A percentile compares a stretch with the other conserved stretches of the same genome.
phyloP scores from a whole-genome alignment of 2,113 vertebrate species.

The Apteryx owenii region DNA sequence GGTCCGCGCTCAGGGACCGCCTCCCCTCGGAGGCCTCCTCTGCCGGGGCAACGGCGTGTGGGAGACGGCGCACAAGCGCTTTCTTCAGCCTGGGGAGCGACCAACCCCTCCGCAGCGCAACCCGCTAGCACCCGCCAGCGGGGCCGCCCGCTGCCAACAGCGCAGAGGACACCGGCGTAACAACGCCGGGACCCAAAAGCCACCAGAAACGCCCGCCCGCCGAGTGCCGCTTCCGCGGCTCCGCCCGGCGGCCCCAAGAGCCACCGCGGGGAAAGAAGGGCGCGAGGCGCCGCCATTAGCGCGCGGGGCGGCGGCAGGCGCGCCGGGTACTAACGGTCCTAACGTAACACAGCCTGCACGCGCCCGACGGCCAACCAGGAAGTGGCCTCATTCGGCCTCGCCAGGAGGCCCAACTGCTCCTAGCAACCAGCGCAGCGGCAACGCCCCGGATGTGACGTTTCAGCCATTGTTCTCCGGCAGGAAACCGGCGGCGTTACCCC shows the following conservation, averaged over 20 bases:
- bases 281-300: not conserved
- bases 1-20: not conserved
- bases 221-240: not conserved
- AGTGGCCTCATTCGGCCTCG: not conserved
- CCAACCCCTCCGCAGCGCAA: not conserved
- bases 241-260: not conserved
- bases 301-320: no score
- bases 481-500: not conserved
- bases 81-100: no score
- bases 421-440: not conserved
- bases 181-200: no score
- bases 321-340: not conserved
- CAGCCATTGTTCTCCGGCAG: slow-evolving; percentile 50
- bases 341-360: not conserved
- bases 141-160: not conserved
- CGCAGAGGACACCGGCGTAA: no score
- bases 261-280: not conserved
- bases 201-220: no score
- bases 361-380: not conserved
- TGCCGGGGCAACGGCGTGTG: no score
- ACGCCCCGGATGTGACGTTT: slow-evolving; percentile 22
- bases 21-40: not conserved
- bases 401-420: not conserved
- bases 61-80: no score
- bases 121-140: not conserved